Base-by-base conservation (phyloP, 2,797 vertebrate species). In the Crocodylus rhombifer region DNA sequence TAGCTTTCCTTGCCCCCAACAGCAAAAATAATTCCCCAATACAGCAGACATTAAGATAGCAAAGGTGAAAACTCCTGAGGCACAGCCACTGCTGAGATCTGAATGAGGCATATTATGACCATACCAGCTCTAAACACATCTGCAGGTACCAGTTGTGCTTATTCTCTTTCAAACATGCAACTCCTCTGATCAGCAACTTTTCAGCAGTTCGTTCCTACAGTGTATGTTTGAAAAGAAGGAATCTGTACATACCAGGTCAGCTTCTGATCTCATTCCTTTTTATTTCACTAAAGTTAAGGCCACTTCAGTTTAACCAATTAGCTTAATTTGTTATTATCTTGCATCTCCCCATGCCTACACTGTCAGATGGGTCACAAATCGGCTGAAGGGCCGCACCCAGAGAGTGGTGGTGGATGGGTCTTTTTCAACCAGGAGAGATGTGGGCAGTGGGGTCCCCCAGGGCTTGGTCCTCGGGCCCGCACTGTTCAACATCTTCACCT, bases 1-100 rank as follows among this genome's bases (percentile, higher is more conserved):
- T 84, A 95, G 82, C 80, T 94, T 96, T 95, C 94, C 86, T 94
- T 79, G 90, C 94, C 93, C 95, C 95, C 95, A 91, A 90, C 96
- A 86, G 81, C 86, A 82, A 71, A 92, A 89, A 67, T 51, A 28
- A 83, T 93, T 92, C 87, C 87, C 91, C 93, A 90, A 96, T 84
- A 85, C 65, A 61, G 28, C 20, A 10, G 90, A 83, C 84, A 91
- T 86, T 77, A 77, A 85, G 74, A 9, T 17, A 57, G 77, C 75
- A 93, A 77, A 62, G 33, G 25, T 17, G 57, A 12, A 81, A 94
- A 73, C 11, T 89, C 77, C 79, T 64, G 14, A 90, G 56, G 80
- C 84, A 77, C 12, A 42, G 56, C 57, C 25, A 36, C 11, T 36
- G 23, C n/a, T 0, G 0, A 51, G 42, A 20, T 92, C 74, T 62